Conservation (phyloP, 2,113 vertebrate genomes). For the Chaetops frenatus region DNA sequence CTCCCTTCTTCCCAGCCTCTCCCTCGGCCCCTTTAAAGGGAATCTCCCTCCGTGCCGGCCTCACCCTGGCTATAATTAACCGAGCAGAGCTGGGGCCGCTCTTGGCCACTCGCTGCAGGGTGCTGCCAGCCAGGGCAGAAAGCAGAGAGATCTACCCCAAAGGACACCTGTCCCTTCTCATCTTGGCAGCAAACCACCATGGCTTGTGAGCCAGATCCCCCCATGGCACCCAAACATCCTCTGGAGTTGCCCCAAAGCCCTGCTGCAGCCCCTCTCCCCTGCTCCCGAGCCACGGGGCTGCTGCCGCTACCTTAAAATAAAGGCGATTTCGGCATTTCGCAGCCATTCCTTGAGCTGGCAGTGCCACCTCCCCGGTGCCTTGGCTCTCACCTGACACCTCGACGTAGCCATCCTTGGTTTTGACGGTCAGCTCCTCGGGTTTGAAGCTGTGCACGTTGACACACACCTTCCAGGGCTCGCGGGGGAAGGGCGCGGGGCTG, state of each 20-base stretch:
- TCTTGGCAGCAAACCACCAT: background rate
- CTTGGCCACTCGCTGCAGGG: background rate
- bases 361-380: fast-evolving
- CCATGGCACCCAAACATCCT: fast-evolving
- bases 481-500: constrained; percentile 73
- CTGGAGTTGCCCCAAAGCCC: background rate
- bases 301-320: fast-evolving
- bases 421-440: constrained; percentile 88
- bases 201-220: background rate
- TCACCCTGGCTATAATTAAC: constrained; percentile 48
- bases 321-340: background rate
- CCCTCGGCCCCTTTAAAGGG: constrained; percentile 39
- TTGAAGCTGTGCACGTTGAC: constrained; percentile 98
- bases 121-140: background rate
- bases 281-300: background rate
- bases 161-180: background rate
- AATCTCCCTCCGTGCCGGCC: background rate
- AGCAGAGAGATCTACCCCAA: background rate
- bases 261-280: background rate
- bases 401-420: constrained; percentile 92
- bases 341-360: background rate
- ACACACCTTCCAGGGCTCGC: constrained; percentile 97
- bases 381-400: constrained; percentile 91
- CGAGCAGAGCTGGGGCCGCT: background rate
- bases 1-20: background rate